phyloP scores from a whole-genome alignment of 2,888 invertebrate species.

The Lordiphosa andalusiaca region DNA sequence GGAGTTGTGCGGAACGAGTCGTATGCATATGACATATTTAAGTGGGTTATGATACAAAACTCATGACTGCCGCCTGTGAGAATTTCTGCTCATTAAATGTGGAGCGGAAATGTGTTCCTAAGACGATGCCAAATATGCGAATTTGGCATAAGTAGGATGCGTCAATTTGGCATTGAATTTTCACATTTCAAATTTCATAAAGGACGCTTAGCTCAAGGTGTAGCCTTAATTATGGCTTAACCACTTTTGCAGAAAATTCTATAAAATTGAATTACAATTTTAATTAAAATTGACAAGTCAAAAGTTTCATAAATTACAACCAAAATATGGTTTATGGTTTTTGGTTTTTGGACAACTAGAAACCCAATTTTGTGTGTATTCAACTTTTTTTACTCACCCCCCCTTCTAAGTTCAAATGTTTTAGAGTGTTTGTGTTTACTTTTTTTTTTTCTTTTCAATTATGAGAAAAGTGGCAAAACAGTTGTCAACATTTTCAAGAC shows the following conservation, averaged over 20 bases:
- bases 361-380: too few species aligned
- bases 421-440: too few species aligned
- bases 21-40: conserved; percentile 70
- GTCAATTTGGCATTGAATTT: conserved; percentile 17
- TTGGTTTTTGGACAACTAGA: too few species aligned
- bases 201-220: conserved; percentile 10
- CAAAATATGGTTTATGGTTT: too few species aligned
- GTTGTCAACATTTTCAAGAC: conserved; percentile 64
- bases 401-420: too few species aligned
- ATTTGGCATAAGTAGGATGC: conserved; percentile 18
- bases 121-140: conserved; percentile 22
- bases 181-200: too few species aligned
- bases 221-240: conserved; percentile 28
- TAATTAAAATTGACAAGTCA: too few species aligned
- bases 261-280: too few species aligned
- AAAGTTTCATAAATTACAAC: too few species aligned
- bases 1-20: conserved; percentile 7
- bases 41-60: conserved; percentile 55
- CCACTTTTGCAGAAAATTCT: conserved; percentile 15
- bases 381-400: too few species aligned
- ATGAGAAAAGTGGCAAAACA: conserved; percentile 75
- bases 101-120: conserved; percentile 16
- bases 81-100: conserved; percentile 36
- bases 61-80: conserved; percentile 10
- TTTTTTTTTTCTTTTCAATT: conserved; percentile 59